Base-by-base conservation (phyloP, 2,113 vertebrate species). In the Dryoscopus gambensis region DNA sequence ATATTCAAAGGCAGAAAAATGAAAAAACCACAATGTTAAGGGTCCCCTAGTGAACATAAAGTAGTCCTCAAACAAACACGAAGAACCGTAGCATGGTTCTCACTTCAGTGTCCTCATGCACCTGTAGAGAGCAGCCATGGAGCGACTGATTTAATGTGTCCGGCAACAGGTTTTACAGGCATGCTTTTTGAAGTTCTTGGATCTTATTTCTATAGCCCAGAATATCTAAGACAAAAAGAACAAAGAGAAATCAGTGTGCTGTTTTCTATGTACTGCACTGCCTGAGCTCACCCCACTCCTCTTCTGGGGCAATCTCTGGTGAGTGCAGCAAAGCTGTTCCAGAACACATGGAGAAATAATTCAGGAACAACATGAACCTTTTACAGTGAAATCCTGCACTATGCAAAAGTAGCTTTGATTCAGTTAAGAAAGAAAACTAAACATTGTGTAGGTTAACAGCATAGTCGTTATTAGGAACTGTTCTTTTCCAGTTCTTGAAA, bases 161-260 rank as follows among this genome's bases (percentile, higher is more conserved):
- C 24, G 23, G 57, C 30, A 92, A 46, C 53, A 78, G 15, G 35
- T 70, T 88, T 93, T 75, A 60, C 11, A 68, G 42, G 33, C 23
- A 35, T 13, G 23, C 5, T n/a, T 70, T 89, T 67, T 78, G 14
- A 74, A 77, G 9, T 78, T 74, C 33, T 90, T 93, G n/a, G 40
- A 42, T 13, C 12, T 39, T 59, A 59, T 33, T 90, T 47, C 64
- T 74, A 5, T 7, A 40, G 30, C 40, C 28, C 27, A 56, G 47
- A 89, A 77, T 50, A 63, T 60, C 23, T n/a, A 75, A 87, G 24
- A 67, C n/a, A 40, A 71, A 87, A 91, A 71, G 37, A 65, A 50
- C 17, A 76, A 76, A 24, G 6, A 81, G n/a, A 69, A 90, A 73
- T 31, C 68, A 50, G 7, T 11, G 7, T 46, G 44, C 18, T 82